Conservation (phyloP, 64 coral and sea anemone genomes). For the Pachyseris speciosa region DNA sequence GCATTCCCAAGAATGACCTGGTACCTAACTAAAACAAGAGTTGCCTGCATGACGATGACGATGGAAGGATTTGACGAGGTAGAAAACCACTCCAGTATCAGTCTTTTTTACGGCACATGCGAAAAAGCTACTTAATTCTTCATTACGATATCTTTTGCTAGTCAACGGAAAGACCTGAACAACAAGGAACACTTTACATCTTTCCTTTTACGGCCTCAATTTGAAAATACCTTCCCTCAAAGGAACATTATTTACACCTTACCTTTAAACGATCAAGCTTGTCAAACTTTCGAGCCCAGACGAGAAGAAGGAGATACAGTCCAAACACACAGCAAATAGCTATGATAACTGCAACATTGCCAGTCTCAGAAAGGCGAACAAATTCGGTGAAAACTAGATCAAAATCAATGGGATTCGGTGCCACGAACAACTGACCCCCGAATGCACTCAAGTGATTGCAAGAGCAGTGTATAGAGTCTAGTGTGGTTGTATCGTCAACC, state of each 20-base stretch:
- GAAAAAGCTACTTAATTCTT: too few relatives aligned
- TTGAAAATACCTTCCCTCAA: too few relatives aligned
- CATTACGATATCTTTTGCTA: too few relatives aligned
- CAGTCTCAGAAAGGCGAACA: constrained; percentile 19
- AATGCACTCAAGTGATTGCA: constrained; percentile 56
- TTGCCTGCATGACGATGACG: too few relatives aligned
- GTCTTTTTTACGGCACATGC: too few relatives aligned
- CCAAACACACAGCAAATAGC: constrained; percentile 21
- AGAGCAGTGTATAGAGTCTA: neutral
- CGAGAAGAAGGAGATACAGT: neutral
- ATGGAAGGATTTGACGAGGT: too few relatives aligned
- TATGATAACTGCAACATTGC: constrained; percentile 48
- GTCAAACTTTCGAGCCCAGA: constrained; percentile 42
- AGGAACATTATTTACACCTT: too few relatives aligned
- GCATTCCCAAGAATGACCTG: constrained; percentile 39
- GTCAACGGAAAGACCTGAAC: too few relatives aligned
- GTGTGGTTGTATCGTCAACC: neutral
- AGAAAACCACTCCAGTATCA: too few relatives aligned
- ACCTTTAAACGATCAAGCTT: constrained; percentile 44
- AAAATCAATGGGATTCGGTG: constrained; percentile 61
- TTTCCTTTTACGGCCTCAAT: too few relatives aligned
- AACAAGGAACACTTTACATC: too few relatives aligned
- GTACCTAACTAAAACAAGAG: constrained; percentile 19
- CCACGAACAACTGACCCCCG: constrained; percentile 32
- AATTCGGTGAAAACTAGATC: constrained; percentile 48